Evolutionary conservation across 1,140 invertebrate species (phyloP).

Genomic region (Argopecten irradians): DNA sequence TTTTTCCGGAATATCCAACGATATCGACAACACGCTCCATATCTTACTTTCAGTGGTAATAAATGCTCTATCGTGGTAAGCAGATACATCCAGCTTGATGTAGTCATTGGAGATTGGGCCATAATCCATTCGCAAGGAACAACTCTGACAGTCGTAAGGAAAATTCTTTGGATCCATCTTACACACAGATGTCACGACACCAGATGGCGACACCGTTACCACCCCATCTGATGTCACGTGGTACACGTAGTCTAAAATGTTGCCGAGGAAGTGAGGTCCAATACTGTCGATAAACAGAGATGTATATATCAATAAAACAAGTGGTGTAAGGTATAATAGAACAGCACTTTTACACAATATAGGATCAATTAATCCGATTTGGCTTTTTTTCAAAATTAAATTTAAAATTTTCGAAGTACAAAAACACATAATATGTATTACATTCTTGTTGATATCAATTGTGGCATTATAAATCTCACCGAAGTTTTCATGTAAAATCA

Average conservation of each 20-base stretch:
- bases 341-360: no score
- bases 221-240: slow-evolving; percentile 24
- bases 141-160: slow-evolving; percentile 39
- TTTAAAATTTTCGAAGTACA: no score
- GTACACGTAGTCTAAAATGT: slow-evolving; percentile 18
- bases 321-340: no score
- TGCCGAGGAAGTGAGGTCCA: slow-evolving; percentile 17
- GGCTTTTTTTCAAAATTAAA: no score
- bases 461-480: no score
- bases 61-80: neutral
- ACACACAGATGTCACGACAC: slow-evolving; percentile 10
- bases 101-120: neutral
- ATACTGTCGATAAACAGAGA: slow-evolving; percentile 27
- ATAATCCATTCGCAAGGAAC: neutral
- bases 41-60: neutral
- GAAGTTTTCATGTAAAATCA: no score
- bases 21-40: neutral
- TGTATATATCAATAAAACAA: neutral
- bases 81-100: neutral
- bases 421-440: no score
- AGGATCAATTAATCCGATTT: no score
- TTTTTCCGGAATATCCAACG: slow-evolving; percentile 28
- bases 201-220: neutral
- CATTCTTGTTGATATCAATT: no score
- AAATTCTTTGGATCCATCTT: slow-evolving; percentile 37